Percentiles rank a stretch among this genome's conserved stretches.
phyloP scores from a whole-genome alignment of 1,140 invertebrate genomes.

The Octopus bimaculoides region DNA sequence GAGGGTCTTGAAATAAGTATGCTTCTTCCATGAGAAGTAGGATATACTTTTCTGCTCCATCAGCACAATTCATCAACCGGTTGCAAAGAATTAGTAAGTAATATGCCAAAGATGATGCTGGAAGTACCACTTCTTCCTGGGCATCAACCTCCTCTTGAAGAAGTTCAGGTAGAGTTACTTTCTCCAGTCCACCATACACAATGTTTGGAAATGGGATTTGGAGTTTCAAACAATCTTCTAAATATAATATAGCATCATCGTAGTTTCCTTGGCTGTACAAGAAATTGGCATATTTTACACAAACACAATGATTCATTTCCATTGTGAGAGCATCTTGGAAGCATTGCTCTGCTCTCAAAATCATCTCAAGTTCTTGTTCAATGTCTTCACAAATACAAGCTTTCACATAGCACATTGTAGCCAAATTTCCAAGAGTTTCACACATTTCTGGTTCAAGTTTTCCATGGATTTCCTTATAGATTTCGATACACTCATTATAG shows the following conservation, averaged over 20 bases:
- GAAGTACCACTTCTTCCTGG: constrained; percentile 49
- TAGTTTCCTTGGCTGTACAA: constrained; percentile 50
- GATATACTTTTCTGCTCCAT: constrained; percentile 39
- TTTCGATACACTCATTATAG: constrained; percentile 48
- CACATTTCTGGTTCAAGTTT: constrained; percentile 49
- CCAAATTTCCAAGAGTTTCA: constrained; percentile 47
- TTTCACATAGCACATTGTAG: constrained; percentile 53
- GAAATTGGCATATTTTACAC: constrained; percentile 52
- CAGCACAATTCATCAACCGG: constrained; percentile 34
- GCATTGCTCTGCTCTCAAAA: constrained; percentile 41
- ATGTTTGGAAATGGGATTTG: constrained; percentile 33
- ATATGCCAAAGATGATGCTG: constrained; percentile 38
- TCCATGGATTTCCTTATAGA: constrained; percentile 48
- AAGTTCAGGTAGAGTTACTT: constrained; percentile 49
- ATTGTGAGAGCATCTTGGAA: constrained; percentile 47
- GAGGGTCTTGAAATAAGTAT: constrained; percentile 39
- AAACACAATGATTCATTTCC: constrained; percentile 43
- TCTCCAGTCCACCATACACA: constrained; percentile 48
- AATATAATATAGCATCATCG: constrained; percentile 42
- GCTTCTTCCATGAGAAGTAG: constrained; percentile 43
- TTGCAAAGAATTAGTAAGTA: constrained; percentile 46
- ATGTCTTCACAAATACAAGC: constrained; percentile 48
- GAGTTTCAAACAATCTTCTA: constrained; percentile 40
- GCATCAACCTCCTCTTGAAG: constrained; percentile 51
- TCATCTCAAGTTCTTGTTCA: constrained; percentile 48